Evolutionary conservation across 1,140 invertebrate species (phyloP).

Genomic region (Diorhabda carinulata): DNA sequence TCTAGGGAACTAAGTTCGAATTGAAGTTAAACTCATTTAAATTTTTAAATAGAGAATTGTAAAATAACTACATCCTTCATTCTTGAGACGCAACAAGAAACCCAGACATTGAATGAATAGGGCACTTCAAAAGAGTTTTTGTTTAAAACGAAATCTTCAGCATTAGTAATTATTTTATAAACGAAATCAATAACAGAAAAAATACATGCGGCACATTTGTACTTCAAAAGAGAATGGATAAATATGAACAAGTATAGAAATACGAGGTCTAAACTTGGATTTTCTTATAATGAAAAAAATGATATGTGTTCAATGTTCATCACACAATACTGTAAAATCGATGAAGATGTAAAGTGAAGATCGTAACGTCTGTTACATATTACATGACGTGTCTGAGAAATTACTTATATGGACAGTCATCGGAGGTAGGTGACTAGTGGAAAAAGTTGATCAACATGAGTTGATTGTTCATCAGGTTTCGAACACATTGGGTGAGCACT

Average conservation of each 20-base stretch:
- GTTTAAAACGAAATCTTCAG: background rate
- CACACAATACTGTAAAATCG: conserved; percentile 20
- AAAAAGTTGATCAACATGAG: conserved; percentile 15
- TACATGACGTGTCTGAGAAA: conserved; percentile 17
- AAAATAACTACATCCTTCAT: background rate
- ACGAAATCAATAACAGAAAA: background rate
- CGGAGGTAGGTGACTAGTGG: conserved; percentile 11
- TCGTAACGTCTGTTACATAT: conserved; percentile 19
- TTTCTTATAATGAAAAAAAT: conserved; percentile 16
- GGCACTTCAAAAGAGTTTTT: background rate
- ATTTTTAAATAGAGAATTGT: too few species aligned
- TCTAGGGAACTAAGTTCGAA: too few species aligned
- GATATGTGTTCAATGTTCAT: conserved; percentile 16
- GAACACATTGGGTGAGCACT: background rate
- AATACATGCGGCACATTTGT: background rate
- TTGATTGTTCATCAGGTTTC: conserved; percentile 11
- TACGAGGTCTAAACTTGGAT: conserved; percentile 19
- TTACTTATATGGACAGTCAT: conserved; percentile 11
- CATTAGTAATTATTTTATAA: background rate
- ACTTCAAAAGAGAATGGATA: conserved; percentile 13
- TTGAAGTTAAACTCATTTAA: too few species aligned
- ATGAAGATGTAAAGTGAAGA: conserved; percentile 21
- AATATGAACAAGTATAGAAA: conserved; percentile 22
- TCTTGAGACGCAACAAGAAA: background rate
- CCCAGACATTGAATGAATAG: conserved; percentile 2